Base-by-base conservation (phyloP, 2,888 invertebrate species). In the Noctua janthina region DNA sequence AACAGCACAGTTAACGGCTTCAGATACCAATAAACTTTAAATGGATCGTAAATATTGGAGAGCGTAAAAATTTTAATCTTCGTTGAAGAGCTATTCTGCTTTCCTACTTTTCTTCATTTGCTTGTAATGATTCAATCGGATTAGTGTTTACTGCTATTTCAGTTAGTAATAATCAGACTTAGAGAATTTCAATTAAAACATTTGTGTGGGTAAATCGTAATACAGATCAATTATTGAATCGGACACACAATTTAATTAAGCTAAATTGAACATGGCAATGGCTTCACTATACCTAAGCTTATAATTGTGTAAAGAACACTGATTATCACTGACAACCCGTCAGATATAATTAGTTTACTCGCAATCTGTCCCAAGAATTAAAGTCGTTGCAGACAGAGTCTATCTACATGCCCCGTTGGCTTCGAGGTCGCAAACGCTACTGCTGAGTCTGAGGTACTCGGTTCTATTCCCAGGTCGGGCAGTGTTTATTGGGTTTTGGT, bases 51-150 rank as follows among this genome's bases (percentile, higher is more conserved):
- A 87, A 81, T 87, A 87, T 87, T 78, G 87, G 62, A 70, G 43
- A 75, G 56, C 84, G 85, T 87, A 87, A 84, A 79, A 79, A 51
- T 54, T 89, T 89, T 87, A 89, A 87, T 81, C 79, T 89, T 59
- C 76, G n/a, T 68, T 84, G 64, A 81, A 73, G 85, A 72, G 64
- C 39, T 39, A 23, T 29, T 62, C 54, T 54, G n/a, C n/a, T 68
- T 46, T 46, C 8, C 43, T 39, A 39, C 23, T 79, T 67, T 51
- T n/a, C 46, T 54, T 59, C 68, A 49, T 76, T 69, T 73, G 49
- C 56, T 71, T 68, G 70, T 49, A 46, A 78, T 46, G 46, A 84
- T 51, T 68, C 29, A 23, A 76, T 59, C n/a, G 43, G 39, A 54
- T 74, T 54, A 73, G 59, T 71, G 15, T 35, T 64, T 69, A 72